Conservation (phyloP, 1,140 invertebrate species). For the Telenomus remus region DNA sequence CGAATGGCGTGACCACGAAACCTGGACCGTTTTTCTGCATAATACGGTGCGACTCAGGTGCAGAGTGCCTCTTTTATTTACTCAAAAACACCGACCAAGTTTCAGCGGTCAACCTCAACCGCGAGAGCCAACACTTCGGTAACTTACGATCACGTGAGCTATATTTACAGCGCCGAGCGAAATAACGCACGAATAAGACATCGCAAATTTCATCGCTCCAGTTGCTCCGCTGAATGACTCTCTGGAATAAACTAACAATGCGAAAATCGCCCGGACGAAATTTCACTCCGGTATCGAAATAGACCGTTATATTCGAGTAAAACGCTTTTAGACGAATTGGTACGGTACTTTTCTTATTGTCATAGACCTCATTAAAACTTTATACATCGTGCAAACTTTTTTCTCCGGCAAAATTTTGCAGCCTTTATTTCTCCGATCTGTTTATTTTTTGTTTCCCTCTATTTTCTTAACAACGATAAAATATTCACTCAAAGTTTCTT, state of each 20-base stretch:
- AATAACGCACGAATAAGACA: constrained; percentile 44
- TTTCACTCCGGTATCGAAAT: no score
- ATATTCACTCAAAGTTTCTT: no score
- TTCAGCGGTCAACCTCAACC: constrained; percentile 54
- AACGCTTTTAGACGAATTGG: no score
- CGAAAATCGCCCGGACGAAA: no score
- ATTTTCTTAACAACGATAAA: no score
- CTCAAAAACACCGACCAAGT: constrained; percentile 54
- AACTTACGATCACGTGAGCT: constrained; percentile 48
- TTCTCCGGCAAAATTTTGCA: background rate
- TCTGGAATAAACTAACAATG: no score
- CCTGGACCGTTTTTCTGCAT: constrained; percentile 52
- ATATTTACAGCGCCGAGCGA: constrained; percentile 47
- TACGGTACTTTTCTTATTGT: no score
- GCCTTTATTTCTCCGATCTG: no score
- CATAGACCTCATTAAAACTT: constrained; percentile 20
- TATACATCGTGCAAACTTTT: constrained; percentile 2
- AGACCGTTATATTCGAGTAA: no score
- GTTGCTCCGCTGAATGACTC: no score
- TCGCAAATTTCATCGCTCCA: constrained; percentile 20
- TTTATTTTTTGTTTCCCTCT: no score
- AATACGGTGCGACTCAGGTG: constrained; percentile 58
- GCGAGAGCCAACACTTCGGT: constrained; percentile 56
- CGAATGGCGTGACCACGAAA: constrained; percentile 23
- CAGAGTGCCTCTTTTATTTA: constrained; percentile 59